Base-by-base conservation (phyloP, 53 echinoderm and acorn worm genomes). In the Stichopus horrens region DNA sequence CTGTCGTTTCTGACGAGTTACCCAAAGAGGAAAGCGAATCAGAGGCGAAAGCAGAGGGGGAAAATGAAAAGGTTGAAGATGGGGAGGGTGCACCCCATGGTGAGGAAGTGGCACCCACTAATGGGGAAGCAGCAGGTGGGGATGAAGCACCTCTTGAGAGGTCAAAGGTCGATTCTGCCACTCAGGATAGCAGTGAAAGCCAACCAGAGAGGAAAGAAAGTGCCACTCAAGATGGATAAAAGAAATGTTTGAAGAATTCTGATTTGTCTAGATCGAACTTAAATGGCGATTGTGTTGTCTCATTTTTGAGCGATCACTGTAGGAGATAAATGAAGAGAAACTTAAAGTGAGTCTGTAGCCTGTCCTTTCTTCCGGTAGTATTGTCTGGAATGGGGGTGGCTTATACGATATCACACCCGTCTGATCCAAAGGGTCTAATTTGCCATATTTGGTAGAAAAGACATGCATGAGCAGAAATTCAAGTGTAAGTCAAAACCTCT, bases 141-240 rank as follows among this genome's bases (percentile, higher is more conserved):
- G 56, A 80, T 16, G n/a, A 80, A 55, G 23, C 52, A 11, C 9
- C 53, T 54, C 78, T 53, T 53, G 79, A 80, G 22, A 80, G 19
- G 80, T 80, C 58, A 80, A 80, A 80, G 56, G 80, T 80, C 8
- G 80, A 80, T 16, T 80, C 55, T 21, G 80, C 56, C 58, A 80
- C 80, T 13, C 80, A 80, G 56, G 55, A 10, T 75, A 57, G 56
- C 6, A 80, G 80, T 58, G 80, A 80, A 56, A 80, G 5, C 7
- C 55, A 55, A 57, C 56, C 80, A 55, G 80, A 80, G 21, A 80
- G 80, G 18, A 80, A 80, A 56, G 80, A 80, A 21, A 80, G 56
- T 80, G 80, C 80, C 58, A 55, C 80, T 4, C 56, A 55, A 6
- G 56, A 55, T 55, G 80, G 80, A 5, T 80, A 55, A 20, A 71